phyloP scores from a whole-genome alignment of 1,140 invertebrate species.

The Batillaria attramentaria region DNA sequence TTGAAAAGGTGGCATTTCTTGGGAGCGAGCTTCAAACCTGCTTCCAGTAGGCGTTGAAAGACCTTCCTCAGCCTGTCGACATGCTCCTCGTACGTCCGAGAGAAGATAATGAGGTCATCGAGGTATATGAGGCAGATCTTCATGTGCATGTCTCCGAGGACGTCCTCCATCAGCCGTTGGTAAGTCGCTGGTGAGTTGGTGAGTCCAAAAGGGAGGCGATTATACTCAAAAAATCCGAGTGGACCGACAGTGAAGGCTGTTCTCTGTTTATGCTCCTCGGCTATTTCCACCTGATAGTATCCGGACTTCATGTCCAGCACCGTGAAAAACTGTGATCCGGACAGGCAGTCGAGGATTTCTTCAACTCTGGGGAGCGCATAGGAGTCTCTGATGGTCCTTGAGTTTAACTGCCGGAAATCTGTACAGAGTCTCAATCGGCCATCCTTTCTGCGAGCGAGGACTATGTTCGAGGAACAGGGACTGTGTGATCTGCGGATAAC shows the following conservation, averaged over 20 bases:
- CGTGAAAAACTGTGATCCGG: neutral
- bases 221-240: conserved; percentile 27
- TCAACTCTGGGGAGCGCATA: conserved; percentile 10
- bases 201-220: neutral
- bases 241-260: conserved; percentile 25
- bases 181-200: conserved; percentile 28
- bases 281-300: conserved; percentile 16
- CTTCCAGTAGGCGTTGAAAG: conserved; percentile 30
- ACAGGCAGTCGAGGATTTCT: conserved; percentile 3
- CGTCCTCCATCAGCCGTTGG: conserved; percentile 21
- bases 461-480: conserved; percentile 9
- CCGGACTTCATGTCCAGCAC: conserved; percentile 12
- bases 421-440: neutral
- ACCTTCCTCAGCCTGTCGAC: conserved; percentile 28
- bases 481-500: neutral
- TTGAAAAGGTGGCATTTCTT: conserved; percentile 67
- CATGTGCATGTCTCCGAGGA: neutral
- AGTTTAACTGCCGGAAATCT: conserved; percentile 11
- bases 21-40: conserved; percentile 39
- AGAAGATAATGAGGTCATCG: conserved; percentile 17
- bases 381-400: neutral
- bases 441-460: neutral
- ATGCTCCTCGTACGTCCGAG: conserved; percentile 10
- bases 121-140: conserved; percentile 24
- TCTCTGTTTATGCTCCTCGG: neutral